Conservation (phyloP, 2,797 vertebrate genomes). For the Macroramphosus scolopax region DNA sequence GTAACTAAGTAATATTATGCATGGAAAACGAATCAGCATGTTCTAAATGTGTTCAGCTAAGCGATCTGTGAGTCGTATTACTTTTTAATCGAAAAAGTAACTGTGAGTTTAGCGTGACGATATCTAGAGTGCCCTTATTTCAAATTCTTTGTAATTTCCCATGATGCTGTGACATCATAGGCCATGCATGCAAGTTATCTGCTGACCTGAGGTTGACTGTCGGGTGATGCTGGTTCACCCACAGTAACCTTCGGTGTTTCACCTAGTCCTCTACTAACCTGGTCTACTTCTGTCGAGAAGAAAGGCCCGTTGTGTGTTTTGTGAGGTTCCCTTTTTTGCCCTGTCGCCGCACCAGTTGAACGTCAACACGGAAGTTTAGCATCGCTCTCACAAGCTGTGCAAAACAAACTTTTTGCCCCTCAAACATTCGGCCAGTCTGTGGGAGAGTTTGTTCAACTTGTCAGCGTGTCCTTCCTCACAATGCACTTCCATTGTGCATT, state of each 20-base stretch:
- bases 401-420: conserved; percentile 10
- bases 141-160: conserved; percentile 14
- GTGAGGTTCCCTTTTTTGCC: conserved; percentile 17
- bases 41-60: too few relatives aligned
- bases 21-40: too few relatives aligned
- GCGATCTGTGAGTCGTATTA: too few relatives aligned
- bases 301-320: conserved; percentile 43
- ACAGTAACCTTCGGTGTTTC: conserved; percentile 23
- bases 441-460: conserved; percentile 18
- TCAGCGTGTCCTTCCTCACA: conserved; percentile 1
- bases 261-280: conserved; percentile 56
- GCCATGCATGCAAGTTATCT: conserved; percentile 48
- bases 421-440: conserved; percentile 3
- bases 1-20: too few relatives aligned
- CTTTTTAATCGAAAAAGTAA: conserved; percentile 26
- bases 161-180: conserved; percentile 21
- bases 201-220: conserved; percentile 19
- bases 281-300: conserved; percentile 66
- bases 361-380: conserved; percentile 4
- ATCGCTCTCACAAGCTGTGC: conserved; percentile 21
- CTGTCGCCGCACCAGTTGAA: too few relatives aligned
- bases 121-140: conserved; percentile 7
- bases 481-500: conserved; percentile 36
- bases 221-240: neutral
- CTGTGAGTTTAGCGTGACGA: conserved; percentile 19